These are phyloP conservation scores for Holothuria scabra DNA, from an alignment of 53 echinoderm and acorn worm species.

Conservation along the genomic window DNA sequence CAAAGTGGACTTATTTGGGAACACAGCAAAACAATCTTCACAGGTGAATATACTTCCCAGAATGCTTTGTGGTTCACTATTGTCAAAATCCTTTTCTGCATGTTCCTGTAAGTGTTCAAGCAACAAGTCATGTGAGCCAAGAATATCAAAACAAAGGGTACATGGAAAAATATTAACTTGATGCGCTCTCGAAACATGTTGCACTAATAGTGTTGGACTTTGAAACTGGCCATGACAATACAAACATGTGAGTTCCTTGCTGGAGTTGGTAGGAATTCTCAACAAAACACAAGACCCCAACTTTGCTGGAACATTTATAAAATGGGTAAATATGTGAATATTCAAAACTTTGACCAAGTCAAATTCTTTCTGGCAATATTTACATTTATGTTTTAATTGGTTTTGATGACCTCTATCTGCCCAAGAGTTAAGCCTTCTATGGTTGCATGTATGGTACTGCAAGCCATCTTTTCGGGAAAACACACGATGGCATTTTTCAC, in stretches of 20 bases:
- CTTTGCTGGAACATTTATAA: background rate
- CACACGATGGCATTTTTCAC: background rate
- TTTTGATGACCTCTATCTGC: background rate
- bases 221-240: background rate
- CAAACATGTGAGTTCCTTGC: background rate
- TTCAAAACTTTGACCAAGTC: background rate
- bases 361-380: conserved; percentile 12
- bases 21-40: conserved; percentile 17
- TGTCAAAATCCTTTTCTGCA: background rate
- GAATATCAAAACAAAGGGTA: background rate
- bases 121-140: background rate
- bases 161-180: background rate
- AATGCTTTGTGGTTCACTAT: background rate
- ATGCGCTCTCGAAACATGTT: background rate
- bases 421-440: background rate
- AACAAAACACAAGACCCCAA: background rate
- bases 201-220: background rate
- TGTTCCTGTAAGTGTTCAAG: conserved; percentile 3
- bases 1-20: conserved; percentile 15
- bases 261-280: background rate
- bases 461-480: conserved; percentile 2
- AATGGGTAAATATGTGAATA: conserved; percentile 20
- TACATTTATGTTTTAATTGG: background rate
- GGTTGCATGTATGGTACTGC: background rate
- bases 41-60: conserved; percentile 11